These are phyloP conservation scores for Notiomystis cincta DNA, from an alignment of 2,113 vertebrate species.

Conservation along the genomic window DNA sequence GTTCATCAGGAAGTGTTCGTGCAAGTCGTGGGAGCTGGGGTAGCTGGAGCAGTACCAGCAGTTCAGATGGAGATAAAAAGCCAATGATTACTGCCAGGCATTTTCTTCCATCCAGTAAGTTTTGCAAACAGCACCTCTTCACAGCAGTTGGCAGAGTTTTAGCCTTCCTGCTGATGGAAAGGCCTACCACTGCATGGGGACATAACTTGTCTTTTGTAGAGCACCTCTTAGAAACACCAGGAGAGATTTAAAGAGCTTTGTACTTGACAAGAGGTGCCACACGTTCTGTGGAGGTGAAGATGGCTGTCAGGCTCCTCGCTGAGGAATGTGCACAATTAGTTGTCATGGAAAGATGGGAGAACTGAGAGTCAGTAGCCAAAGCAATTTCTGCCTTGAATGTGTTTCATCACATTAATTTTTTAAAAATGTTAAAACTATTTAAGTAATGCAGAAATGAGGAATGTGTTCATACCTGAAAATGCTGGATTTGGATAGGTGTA, in stretches of 20 bases:
- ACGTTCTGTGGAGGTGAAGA: background rate
- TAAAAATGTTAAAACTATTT: background rate
- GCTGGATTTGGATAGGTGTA: background rate
- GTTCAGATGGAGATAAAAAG: conserved; percentile 90
- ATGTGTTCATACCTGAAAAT: background rate
- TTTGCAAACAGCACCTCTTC: background rate
- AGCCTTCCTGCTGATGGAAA: background rate
- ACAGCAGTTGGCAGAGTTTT: background rate
- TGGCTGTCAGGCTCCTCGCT: background rate
- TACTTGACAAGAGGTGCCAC: background rate
- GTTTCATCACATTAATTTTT: background rate
- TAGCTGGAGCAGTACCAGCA: conserved; percentile 96
- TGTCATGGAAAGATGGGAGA: background rate
- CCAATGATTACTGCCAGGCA: conserved; percentile 61
- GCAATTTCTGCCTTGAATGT: background rate
- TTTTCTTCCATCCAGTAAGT: conserved; percentile 82
- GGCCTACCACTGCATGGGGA: background rate
- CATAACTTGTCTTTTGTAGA: background rate
- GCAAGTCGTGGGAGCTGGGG: conserved; percentile 96
- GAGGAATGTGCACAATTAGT: background rate
- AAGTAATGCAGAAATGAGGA: background rate
- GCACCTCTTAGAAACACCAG: background rate
- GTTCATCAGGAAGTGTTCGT: conserved; percentile 88
- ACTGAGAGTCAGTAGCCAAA: background rate
- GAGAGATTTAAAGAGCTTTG: background rate